Evolutionary conservation across 2,797 vertebrate genomes (phyloP).

Genomic region (Hypotaenidia philippensis): DNA sequence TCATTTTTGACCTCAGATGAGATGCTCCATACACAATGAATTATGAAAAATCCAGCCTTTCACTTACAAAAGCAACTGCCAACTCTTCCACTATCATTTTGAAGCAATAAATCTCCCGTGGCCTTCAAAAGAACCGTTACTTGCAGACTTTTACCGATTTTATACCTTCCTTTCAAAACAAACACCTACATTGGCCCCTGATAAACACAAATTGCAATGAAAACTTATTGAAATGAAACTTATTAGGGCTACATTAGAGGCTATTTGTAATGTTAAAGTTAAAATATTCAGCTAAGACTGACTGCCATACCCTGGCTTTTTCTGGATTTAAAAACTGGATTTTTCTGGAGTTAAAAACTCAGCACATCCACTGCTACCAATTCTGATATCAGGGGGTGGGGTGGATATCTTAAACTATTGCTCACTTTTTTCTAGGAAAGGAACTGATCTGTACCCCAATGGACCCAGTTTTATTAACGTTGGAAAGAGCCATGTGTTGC

Average conservation of each 20-base stretch:
- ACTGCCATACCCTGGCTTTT: background rate
- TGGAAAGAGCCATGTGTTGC: constrained; percentile 17
- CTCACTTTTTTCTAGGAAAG: background rate
- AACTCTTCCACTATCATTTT: background rate
- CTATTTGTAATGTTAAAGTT: background rate
- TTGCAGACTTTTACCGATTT: constrained; percentile 17
- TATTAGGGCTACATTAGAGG: background rate
- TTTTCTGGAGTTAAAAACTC: background rate
- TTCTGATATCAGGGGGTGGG: background rate
- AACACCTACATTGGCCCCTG: background rate
- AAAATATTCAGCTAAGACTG: background rate
- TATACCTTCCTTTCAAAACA: constrained; percentile 12
- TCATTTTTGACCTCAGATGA: constrained; percentile 12
- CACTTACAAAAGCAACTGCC: background rate
- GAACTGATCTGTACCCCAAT: background rate
- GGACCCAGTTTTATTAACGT: background rate
- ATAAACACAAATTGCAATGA: background rate
- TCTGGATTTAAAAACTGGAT: background rate
- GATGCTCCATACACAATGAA: background rate
- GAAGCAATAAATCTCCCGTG: background rate
- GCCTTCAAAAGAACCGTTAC: background rate
- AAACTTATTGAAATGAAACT: background rate
- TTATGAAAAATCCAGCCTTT: constrained; percentile 2
- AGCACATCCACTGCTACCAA: background rate
- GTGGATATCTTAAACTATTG: background rate